These are phyloP conservation scores for Myotis daubentonii DNA, from an alignment of 2,797 vertebrate genomes.

Conservation along the genomic window DNA sequence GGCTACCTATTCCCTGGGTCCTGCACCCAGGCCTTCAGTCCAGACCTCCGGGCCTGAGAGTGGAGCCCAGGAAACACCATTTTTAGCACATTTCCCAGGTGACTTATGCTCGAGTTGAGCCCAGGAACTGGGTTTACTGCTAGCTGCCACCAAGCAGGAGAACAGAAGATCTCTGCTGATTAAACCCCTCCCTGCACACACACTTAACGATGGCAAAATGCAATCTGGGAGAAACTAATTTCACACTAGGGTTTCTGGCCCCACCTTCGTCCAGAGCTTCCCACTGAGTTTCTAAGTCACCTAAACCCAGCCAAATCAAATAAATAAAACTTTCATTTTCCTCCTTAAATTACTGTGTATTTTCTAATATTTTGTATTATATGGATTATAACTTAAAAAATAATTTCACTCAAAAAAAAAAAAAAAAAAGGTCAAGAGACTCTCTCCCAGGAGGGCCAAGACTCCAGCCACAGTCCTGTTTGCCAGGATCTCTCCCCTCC, in stretches of 20 bases:
- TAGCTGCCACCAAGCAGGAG: not conserved
- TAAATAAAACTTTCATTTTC: not conserved
- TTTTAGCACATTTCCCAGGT: not conserved
- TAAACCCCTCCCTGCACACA: not conserved
- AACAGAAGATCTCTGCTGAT: not conserved
- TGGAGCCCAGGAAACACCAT: not conserved
- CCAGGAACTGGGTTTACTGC: not conserved
- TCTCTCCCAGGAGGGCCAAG: not conserved
- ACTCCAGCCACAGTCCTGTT: not conserved
- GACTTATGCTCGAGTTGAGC: fast-evolving
- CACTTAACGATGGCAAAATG: fast-evolving
- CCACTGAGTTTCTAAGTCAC: not conserved
- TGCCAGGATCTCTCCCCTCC: not conserved
- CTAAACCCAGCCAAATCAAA: not conserved
- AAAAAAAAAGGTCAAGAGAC: not conserved
- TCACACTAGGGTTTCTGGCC: not conserved
- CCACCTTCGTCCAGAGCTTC: not conserved
- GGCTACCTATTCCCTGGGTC: not conserved
- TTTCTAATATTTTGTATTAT: not conserved
- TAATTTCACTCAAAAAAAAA: not conserved
- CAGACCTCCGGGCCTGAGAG: fast-evolving
- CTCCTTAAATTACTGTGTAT: not conserved
- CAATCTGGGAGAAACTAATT: not conserved
- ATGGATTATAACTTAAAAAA: not conserved
- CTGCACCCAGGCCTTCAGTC: not conserved